Percentiles rank a stretch among this genome's conserved stretches.
phyloP scores from a whole-genome alignment of 2,113 vertebrate species.

The Sporophila hypoxantha region DNA sequence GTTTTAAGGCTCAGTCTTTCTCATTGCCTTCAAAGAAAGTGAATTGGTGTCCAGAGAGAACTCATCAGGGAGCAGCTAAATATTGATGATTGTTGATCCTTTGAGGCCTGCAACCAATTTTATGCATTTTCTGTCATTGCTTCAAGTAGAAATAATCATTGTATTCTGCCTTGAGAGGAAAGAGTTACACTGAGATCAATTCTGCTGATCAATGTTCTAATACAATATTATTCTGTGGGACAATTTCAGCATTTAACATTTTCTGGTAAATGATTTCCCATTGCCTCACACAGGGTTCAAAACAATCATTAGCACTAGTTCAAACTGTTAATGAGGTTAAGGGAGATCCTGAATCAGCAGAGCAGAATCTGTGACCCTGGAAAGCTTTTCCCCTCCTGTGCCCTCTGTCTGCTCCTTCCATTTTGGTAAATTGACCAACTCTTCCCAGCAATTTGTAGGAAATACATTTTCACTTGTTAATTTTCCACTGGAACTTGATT shows the following conservation, averaged over 20 bases:
- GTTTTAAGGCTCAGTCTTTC: neutral
- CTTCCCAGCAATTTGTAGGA: constrained; percentile 44
- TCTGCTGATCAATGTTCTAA: constrained; percentile 12
- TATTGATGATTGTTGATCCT: neutral
- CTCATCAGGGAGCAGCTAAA: neutral
- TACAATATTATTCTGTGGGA: constrained; percentile 29
- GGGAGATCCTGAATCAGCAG: constrained; percentile 69
- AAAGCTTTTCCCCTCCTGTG: constrained; percentile 28
- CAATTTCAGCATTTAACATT: constrained; percentile 10
- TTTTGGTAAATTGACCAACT: constrained; percentile 40
- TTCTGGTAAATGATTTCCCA: constrained; percentile 42
- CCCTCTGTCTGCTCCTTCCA: neutral
- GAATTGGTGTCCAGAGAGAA: neutral
- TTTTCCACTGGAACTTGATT: constrained; percentile 52
- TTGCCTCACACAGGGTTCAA: constrained; percentile 21
- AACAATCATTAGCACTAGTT: constrained; percentile 41
- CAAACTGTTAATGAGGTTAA: constrained; percentile 61
- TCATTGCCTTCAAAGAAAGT: neutral
- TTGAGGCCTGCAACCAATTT: constrained; percentile 2
- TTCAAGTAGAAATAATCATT: neutral
- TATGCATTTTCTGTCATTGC: neutral
- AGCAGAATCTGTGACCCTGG: constrained; percentile 39
- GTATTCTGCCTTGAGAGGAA: neutral
- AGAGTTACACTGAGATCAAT: neutral
- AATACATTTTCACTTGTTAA: constrained; percentile 53